These are phyloP conservation scores for Stigmatopora argus DNA, from an alignment of 2,113 vertebrate genomes.

Conservation along the genomic window DNA sequence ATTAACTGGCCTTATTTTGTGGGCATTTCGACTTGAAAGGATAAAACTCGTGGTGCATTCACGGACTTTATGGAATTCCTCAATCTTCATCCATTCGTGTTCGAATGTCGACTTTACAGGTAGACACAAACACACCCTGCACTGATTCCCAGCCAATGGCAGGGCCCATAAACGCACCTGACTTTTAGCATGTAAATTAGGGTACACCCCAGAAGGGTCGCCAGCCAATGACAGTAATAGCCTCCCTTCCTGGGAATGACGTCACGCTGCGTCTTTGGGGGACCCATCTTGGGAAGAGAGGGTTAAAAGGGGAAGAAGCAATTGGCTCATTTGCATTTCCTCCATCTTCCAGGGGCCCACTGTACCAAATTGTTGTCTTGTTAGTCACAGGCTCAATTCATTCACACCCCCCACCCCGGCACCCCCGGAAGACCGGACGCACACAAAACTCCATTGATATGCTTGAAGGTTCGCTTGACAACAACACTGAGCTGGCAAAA, in stretches of 20 bases:
- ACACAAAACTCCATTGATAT: neutral
- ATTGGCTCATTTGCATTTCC: constrained; percentile 62
- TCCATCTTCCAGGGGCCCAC: constrained; percentile 38
- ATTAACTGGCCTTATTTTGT: neutral
- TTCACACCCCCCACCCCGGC: constrained; percentile 35
- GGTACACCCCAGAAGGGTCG: constrained; percentile 23
- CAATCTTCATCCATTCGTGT: neutral
- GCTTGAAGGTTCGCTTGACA: constrained; percentile 3
- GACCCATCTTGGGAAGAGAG: constrained; percentile 26
- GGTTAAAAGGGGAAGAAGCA: constrained; percentile 28
- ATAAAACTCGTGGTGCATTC: constrained; percentile 8
- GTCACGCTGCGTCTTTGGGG: constrained; percentile 50
- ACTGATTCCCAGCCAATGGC: neutral
- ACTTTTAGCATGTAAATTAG: constrained; percentile 17
- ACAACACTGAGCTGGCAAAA: neutral
- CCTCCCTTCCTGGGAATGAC: constrained; percentile 57
- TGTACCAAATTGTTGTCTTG: constrained; percentile 36
- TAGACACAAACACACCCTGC: neutral
- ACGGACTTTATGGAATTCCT: neutral
- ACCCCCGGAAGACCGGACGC: constrained; percentile 30
- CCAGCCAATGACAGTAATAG: constrained; percentile 42
- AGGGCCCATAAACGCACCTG: neutral
- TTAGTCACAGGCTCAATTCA: constrained; percentile 45
- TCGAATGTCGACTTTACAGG: neutral
- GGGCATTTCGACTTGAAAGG: constrained; percentile 1